Base-by-base conservation (phyloP, 1,140 invertebrate genomes). In the Chlorops oryzae region DNA sequence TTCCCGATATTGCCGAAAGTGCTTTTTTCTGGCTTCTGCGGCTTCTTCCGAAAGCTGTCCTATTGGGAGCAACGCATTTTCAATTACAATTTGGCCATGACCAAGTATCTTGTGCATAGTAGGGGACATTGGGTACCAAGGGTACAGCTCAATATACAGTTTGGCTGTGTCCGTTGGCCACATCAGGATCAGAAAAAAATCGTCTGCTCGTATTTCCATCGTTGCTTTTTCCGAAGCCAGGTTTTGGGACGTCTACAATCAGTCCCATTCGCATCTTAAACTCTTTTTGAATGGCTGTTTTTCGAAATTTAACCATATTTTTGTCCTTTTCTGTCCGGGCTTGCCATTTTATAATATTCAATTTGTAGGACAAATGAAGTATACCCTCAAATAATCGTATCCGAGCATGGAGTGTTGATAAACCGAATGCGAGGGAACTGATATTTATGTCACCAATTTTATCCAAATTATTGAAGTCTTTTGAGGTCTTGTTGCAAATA, bases 151-250 rank as follows among this genome's bases (percentile, higher is more conserved):
- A 28, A 35, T 48, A 15, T 51, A 65, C 52, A 4, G 70, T 47
- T 2, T 56, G 60, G 9, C 63, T 67, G 22, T 70, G 67, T 27
- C 54, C 45, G 22, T 59, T 32, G 47, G 60, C 25, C 17, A 52
- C 17, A 39, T 64, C 42, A 5, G 51, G 34, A 51, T 71, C 40
- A 18, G 28, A 27, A 55, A 73, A 74, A 56, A 73, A 74, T 54
- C 61, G 59, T 52, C 63, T 47, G 10, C 50, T 51, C 1, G 65
- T 72, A 44, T 74, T 74, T 1, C 64, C 63, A 44, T 70, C 61
- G 56, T 74, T 74, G 2, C 55, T 63, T 20, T 58, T 67, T 2
- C 63, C 70, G 48, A 56, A 66, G 3, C 62, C 58, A n/a, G n/a
- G n/a, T n/a, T n/a, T n/a, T n/a, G n/a, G 61, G 12, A 64, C 39